Evolutionary conservation across 1,140 invertebrate genomes (phyloP), one percentile per base, ranked within the genome.

Genomic region (Probaryconus sp.): DNA sequence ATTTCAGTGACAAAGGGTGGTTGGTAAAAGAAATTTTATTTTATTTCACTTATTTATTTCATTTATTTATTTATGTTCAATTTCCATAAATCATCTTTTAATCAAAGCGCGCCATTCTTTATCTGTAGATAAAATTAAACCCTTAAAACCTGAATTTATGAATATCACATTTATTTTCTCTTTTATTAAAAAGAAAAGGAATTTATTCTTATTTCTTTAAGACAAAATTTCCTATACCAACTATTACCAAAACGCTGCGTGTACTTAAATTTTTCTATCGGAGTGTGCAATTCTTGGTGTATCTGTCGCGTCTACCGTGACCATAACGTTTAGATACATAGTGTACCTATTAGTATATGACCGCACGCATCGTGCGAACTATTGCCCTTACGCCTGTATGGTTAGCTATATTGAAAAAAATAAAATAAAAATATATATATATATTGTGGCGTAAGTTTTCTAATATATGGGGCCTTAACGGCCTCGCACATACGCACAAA

Each of bases 271-370:
- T 63, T 55, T 70, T 70, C 50, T 55, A 70, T 48, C 42, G 50
- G 67, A 63, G 42, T 70, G 67, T 63, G 67, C 56, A 70, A 63
- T 70, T 63, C 50, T 70, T 70, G 50, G 38, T 74, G 71, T 75
- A 75, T 75, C 37, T 70, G 60, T 73, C 69, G 72, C 74, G 51
- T 78, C 76, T 80, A 77, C 21, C 70, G 72, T 71, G 71, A 76
- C 60, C 55, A 74, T 80, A 79, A 72, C 58, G 67, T 68, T 67
- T 77, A 81, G 72, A 74, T 78, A 64, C 72, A 78, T 73, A 69
- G 28, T 55, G 43, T 77, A 77, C 70, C 64, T 77, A 73, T 69
- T 77, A 74, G 61, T 61, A 65, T 53, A 64, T 63, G 51, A 53
- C 43, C 45, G 50, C 51, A 51, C 63, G 42, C 63, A 58, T 51